A percentile compares a stretch with the other conserved stretches of the same genome.
Conservation (phyloP, 2,797 vertebrate species). For the Oreochromis mossambicus region DNA sequence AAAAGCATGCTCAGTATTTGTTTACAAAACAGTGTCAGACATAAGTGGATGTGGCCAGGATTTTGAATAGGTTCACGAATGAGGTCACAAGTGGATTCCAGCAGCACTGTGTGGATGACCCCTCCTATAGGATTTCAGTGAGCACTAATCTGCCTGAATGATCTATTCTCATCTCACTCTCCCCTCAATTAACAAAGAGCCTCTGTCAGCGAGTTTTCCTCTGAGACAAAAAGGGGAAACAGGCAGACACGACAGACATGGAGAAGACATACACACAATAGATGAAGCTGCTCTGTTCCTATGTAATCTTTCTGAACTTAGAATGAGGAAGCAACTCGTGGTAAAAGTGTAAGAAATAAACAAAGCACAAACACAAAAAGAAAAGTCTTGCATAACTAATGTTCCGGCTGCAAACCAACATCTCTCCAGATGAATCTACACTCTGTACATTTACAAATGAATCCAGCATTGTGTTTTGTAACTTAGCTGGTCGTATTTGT, state of each 20-base stretch:
- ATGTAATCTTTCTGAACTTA: constrained; percentile 3
- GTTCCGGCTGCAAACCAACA: background rate
- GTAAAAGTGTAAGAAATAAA: constrained; percentile 19
- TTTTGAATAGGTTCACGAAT: constrained; percentile 29
- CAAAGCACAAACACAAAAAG: constrained; percentile 21
- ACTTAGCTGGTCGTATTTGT: background rate
- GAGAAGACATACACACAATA: constrained; percentile 3
- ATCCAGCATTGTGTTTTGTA: background rate
- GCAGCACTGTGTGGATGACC: constrained; percentile 59
- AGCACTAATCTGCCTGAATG: constrained; percentile 62
- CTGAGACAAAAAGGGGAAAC: constrained; percentile 16
- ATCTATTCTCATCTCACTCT: constrained; percentile 46
- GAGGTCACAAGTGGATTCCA: constrained; percentile 69
- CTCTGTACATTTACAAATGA: background rate
- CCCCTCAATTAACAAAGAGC: constrained; percentile 57
- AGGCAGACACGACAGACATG: background rate
- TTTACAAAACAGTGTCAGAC: constrained; percentile 53
- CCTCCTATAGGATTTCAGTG: constrained; percentile 70
- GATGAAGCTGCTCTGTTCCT: constrained; percentile 2
- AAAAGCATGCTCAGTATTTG: background rate
- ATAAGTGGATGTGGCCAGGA: constrained; percentile 22
- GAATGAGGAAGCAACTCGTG: constrained; percentile 4
- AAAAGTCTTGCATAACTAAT: constrained; percentile 11
- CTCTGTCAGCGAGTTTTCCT: constrained; percentile 60
- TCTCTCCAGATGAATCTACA: background rate